Evolutionary conservation across 2,888 invertebrate genomes (phyloP), one percentile per base, ranked within the genome.

Genomic region (Dasypogon diadema): DNA sequence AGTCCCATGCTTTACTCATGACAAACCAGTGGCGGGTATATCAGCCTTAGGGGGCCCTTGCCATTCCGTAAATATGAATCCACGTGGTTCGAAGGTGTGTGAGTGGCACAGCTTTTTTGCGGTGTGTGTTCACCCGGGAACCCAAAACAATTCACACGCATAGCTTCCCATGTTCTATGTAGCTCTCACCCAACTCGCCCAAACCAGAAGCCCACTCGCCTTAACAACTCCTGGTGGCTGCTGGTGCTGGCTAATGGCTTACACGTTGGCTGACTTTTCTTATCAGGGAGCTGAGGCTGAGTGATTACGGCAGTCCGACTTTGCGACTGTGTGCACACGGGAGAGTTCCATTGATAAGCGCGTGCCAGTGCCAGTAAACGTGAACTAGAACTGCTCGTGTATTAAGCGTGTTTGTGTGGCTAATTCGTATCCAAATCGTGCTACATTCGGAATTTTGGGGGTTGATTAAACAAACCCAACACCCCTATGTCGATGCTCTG

Each of bases 361-460:
- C 18, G 70, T 30, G 70, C n/a, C 46, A 18, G n/a, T n/a, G n/a
- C n/a, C n/a, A n/a, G n/a, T 51, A 70, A 22, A 8, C 34, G 70
- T 34, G 21, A 65, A 22, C 16, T 42, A 30, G 34, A 42, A 26
- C 14, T 70, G 70, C n/a, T 24, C 65, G 30, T 54, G 70, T 70
- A 70, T 70, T 70, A 70, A 51, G 63, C 51, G 68, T 65, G 65
- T 65, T 75, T 54, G 65, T 51, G 55, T 30, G 63, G 74, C 75
- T 76, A 74, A 77, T 75, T 77, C 76, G 74, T 60, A 16, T 55
- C 24, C 58, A 74, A 56, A 46, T 77, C 76, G 76, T 74, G 74
- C 68, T 58, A 46, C 37, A 24, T 30, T 77, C 76, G 76, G 60
- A 26, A 34, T 65, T 51, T 54, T 54, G n/a, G 54, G 74, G 74